These are phyloP conservation scores for Boleophthalmus pectinirostris DNA, from an alignment of 2,113 vertebrate species.

Conservation along the genomic window DNA sequence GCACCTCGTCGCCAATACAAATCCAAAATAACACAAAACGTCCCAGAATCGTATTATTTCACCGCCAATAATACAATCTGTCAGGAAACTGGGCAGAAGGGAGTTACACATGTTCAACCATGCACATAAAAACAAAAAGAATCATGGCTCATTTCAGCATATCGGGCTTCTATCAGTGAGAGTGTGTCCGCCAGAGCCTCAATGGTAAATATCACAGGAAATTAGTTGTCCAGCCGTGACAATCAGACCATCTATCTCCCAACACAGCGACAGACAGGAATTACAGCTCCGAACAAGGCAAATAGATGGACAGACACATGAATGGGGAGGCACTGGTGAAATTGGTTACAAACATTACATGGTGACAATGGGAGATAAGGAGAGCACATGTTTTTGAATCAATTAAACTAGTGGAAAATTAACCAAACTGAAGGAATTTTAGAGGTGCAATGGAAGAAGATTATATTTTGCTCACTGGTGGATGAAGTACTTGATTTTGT, in stretches of 20 bases:
- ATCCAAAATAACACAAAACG: slow-evolving; percentile 26
- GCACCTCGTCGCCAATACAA: slow-evolving; percentile 22
- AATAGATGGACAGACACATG: slow-evolving; percentile 15
- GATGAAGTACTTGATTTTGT: too few species aligned
- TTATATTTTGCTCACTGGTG: too few species aligned
- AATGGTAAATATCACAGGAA: slow-evolving; percentile 44
- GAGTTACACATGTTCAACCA: not conserved
- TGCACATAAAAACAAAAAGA: not conserved
- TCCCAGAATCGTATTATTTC: slow-evolving; percentile 19
- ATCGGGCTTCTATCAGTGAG: slow-evolving; percentile 24
- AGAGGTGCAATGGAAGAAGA: not conserved
- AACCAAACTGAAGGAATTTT: not conserved
- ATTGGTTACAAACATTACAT: not conserved
- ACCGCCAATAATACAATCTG: slow-evolving; percentile 24
- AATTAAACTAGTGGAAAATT: not conserved
- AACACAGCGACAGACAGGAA: slow-evolving; percentile 21
- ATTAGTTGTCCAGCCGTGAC: slow-evolving; percentile 44
- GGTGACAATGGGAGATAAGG: not conserved
- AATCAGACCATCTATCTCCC: slow-evolving; percentile 35
- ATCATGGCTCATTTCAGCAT: slow-evolving; percentile 36
- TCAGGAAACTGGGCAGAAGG: slow-evolving; percentile 13
- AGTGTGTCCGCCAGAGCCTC: slow-evolving; percentile 11
- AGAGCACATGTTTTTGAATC: not conserved
- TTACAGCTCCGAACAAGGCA: slow-evolving; percentile 19
- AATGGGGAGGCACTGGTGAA: not conserved